Evolutionary conservation across 2,888 invertebrate species (phyloP).

Genomic region (Melangyna quadrimaculata): DNA sequence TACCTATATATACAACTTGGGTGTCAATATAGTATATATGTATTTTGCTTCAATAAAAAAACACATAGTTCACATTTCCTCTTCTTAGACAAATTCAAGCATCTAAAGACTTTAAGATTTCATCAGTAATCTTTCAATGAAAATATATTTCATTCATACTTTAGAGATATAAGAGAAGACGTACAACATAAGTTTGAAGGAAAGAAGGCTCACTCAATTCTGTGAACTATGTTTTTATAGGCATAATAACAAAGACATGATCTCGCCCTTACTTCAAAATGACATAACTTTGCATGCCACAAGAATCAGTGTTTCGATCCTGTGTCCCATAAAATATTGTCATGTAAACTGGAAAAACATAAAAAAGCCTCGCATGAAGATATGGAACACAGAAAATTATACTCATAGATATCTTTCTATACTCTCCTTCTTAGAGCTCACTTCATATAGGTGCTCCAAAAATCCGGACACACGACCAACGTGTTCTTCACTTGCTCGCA

Average conservation of each 20-base stretch:
- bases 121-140: background rate
- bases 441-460: conserved; percentile 62
- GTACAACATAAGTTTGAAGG: background rate
- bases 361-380: conserved; percentile 47
- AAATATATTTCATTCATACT: background rate
- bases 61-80: no score
- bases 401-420: background rate
- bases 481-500: conserved; percentile 52
- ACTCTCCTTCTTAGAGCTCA: conserved; percentile 37
- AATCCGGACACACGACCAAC: conserved; percentile 66
- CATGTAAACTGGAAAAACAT: conserved; percentile 47
- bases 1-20: no score
- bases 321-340: conserved; percentile 54
- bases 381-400: conserved; percentile 30
- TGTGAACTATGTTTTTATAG: background rate
- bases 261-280: conserved; percentile 37
- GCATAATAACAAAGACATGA: conserved; percentile 14
- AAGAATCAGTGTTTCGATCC: conserved; percentile 50
- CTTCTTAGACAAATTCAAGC: no score
- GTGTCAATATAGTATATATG: no score
- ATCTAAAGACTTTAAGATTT: background rate
- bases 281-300: conserved; percentile 62
- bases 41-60: no score
- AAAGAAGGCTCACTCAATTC: background rate
- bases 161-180: background rate